Evolutionary conservation across 2,113 vertebrate species (phyloP).

Genomic region (Epinephelus cyanopodus): DNA sequence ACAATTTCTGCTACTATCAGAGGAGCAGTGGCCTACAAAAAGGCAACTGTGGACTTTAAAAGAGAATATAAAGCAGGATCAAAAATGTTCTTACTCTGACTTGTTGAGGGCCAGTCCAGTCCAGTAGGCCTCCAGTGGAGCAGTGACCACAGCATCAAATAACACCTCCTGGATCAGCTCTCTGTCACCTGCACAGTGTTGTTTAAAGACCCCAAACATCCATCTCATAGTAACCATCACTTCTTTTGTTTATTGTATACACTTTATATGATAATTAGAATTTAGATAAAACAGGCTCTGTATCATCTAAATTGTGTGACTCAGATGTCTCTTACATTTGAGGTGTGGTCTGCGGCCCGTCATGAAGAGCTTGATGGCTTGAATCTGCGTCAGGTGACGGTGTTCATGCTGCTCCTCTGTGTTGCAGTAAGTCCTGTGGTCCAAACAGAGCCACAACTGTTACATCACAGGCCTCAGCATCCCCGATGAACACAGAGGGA

Average conservation of each 20-base stretch:
- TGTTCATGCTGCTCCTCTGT: slow-evolving; percentile 94
- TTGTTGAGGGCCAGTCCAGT: slow-evolving; percentile 96
- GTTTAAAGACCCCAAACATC: slow-evolving; percentile 3
- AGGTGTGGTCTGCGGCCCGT: slow-evolving; percentile 92
- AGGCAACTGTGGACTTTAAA: neutral
- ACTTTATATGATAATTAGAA: neutral
- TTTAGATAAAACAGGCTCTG: neutral
- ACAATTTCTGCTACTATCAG: no score
- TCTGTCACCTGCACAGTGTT: slow-evolving; percentile 89
- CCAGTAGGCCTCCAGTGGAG: slow-evolving; percentile 97
- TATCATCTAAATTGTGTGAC: neutral
- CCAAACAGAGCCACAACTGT: slow-evolving; percentile 50
- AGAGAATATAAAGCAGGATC: neutral
- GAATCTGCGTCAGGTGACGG: slow-evolving; percentile 93
- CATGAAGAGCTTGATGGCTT: slow-evolving; percentile 96
- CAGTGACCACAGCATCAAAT: slow-evolving; percentile 97
- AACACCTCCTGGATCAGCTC: slow-evolving; percentile 98
- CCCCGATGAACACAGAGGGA: slow-evolving; percentile 51
- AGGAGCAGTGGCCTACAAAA: no score
- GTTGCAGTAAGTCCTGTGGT: slow-evolving; percentile 96
- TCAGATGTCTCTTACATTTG: slow-evolving; percentile 88
- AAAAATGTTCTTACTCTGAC: slow-evolving; percentile 91
- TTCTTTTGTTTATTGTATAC: neutral
- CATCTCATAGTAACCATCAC: neutral
- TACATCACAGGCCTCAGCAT: slow-evolving; percentile 50